phyloP scores from a whole-genome alignment of 2,113 vertebrate genomes.

The Osmerus eperlanus region DNA sequence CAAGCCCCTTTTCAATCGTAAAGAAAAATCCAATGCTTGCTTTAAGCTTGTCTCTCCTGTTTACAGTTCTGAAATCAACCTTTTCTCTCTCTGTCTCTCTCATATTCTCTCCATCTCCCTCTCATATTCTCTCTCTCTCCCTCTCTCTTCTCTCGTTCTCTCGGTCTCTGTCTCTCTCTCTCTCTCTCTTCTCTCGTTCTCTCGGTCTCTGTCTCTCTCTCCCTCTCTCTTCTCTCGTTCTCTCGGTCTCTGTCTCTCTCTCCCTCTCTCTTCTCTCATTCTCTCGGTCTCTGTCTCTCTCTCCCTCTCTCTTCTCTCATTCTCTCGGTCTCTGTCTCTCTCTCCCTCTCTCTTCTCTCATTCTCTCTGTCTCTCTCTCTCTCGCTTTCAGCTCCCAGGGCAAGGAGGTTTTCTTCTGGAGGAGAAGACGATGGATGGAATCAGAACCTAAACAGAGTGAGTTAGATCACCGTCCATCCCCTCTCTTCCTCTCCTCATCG shows the following conservation, averaged over 20 bases:
- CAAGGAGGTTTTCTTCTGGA: constrained; percentile 64
- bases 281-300: constrained; percentile 11
- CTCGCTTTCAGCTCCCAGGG: constrained; percentile 51
- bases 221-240: background rate
- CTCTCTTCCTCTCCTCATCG: constrained; percentile 10
- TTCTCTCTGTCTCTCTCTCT: constrained; percentile 23
- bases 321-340: too few species aligned
- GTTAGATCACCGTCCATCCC: background rate
- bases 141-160: constrained; percentile 3
- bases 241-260: constrained; percentile 8
- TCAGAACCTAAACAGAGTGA: constrained; percentile 65
- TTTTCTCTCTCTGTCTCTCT: background rate
- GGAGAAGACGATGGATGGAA: constrained; percentile 66
- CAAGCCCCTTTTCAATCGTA: background rate
- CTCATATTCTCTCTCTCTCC: background rate
- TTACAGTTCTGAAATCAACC: background rate
- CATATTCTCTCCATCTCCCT: background rate
- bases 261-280: constrained; percentile 1
- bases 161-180: constrained; percentile 18
- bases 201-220: constrained; percentile 9
- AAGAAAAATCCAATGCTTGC: background rate
- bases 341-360: background rate
- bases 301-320: too few species aligned
- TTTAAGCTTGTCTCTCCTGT: constrained; percentile 31
- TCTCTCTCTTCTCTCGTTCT: background rate